Conservation (phyloP, 2,888 invertebrate species). For the Caenorhabditis sp. region DNA sequence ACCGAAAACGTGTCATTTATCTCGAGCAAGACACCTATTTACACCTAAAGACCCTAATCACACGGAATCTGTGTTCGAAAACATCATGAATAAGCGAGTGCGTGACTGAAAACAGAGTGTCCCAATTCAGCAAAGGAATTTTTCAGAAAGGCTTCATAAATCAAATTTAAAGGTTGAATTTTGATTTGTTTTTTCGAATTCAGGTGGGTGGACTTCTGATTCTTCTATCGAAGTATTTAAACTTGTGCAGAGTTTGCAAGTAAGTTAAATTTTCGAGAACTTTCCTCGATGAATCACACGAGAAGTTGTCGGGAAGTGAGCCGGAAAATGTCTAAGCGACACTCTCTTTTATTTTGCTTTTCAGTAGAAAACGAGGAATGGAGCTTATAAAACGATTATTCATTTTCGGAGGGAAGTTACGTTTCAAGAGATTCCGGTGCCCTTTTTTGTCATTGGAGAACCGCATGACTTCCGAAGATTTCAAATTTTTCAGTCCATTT, state of each 20-base stretch:
- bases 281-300: not conserved
- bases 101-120: slow-evolving; percentile 12
- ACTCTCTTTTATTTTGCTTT: not conserved
- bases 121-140: not conserved
- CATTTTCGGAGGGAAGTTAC: not conserved
- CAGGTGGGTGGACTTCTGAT: slow-evolving; percentile 4
- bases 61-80: slow-evolving; percentile 15
- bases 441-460: not conserved
- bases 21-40: slow-evolving; percentile 12
- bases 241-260: not conserved
- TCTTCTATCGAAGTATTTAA: not conserved
- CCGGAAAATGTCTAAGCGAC: slow-evolving; percentile 4
- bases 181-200: slow-evolving; percentile 4
- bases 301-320: not conserved
- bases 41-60: slow-evolving; percentile 14
- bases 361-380: not conserved
- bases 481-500: too few relatives aligned
- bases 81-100: slow-evolving; percentile 35
- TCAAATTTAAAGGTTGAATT: slow-evolving; percentile 1
- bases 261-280: not conserved
- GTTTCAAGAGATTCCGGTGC: not conserved
- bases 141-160: slow-evolving; percentile 17
- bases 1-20: slow-evolving; percentile 17
- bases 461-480: slow-evolving; percentile 1
- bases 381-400: slow-evolving; percentile 13